Percentiles rank a stretch among this genome's conserved stretches.
Conservation (phyloP, 2,113 vertebrate species). For the Eulemur rufifrons region DNA sequence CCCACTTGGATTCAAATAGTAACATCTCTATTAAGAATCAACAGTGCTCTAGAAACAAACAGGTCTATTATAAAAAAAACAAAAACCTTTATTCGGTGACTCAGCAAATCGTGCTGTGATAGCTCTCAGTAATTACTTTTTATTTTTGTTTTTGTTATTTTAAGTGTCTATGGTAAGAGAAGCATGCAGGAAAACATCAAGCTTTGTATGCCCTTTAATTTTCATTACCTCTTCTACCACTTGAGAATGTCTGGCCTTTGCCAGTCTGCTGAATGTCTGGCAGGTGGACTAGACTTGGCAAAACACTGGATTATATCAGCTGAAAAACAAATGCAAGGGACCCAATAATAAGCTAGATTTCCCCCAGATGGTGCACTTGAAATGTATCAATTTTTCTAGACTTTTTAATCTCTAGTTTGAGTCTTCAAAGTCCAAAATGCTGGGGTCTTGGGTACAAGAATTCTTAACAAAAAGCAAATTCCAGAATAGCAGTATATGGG, state of each 20-base stretch:
- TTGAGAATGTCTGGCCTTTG: slow-evolving; percentile 1
- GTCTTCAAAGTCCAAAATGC: neutral
- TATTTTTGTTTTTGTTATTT: slow-evolving; percentile 57
- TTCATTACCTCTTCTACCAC: slow-evolving; percentile 27
- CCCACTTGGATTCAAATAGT: slow-evolving; percentile 50
- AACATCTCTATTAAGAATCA: slow-evolving; percentile 66
- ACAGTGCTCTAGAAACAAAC: slow-evolving; percentile 64
- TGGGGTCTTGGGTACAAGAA: neutral
- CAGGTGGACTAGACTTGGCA: neutral
- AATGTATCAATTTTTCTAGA: neutral
- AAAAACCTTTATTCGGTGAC: slow-evolving; percentile 52
- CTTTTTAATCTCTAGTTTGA: neutral
- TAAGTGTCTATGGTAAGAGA: slow-evolving; percentile 49
- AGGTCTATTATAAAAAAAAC: slow-evolving; percentile 34
- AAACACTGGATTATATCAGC: slow-evolving; percentile 22
- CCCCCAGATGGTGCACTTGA: neutral
- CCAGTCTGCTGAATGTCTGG: neutral
- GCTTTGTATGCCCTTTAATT: slow-evolving; percentile 20
- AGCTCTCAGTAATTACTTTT: slow-evolving; percentile 50
- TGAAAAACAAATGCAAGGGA: slow-evolving; percentile 30
- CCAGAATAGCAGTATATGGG: neutral
- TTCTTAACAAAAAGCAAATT: neutral
- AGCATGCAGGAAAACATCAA: slow-evolving; percentile 2
- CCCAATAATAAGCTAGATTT: neutral
- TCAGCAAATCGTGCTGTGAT: slow-evolving; percentile 36